Evolutionary conservation across 37 sponge, comb jelly and placozoan species (phyloP), one percentile per base, ranked within the genome.

Genomic region (Agelas oroides): DNA sequence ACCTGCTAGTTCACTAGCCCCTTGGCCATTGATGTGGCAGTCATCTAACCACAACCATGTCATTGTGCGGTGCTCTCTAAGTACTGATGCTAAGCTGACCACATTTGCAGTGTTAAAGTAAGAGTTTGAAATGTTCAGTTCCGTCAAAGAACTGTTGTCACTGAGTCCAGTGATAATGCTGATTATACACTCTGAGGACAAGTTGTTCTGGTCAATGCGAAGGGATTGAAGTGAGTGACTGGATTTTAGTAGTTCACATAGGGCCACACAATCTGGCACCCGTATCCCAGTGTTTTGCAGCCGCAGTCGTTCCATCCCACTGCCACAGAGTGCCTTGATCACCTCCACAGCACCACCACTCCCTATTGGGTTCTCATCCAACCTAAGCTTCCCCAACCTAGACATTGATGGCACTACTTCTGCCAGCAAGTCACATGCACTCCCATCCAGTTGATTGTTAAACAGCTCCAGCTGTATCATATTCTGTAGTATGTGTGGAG

Each of bases 141-240:
- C n/a, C n/a, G n/a, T n/a, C n/a, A n/a, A 30, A 28, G 65, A 28
- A 64, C 25, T 24, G 65, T 64, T 64, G 65, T 64, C 65, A 64
- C 65, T 64, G 11, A 64, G 65, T 64, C 65, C 65, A 64, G 28
- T 64, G 28, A 64, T 30, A 28, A 64, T 30, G 21, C 25, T 30
- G 21, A 24, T 30, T 64, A 64, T 30, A 28, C 65, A 24, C 21
- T 64, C 65, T 28, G 65, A 28, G 25, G 15, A 28, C 65, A 64
- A 64, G 65, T 18, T 24, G n/a, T 30, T 28, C 28, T 18, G 28
- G 12, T 30, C n/a, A 24, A 64, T 64, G 65, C 25, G 11, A 24
- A 64, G 65, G 21, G 28, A 28, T 30, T 30, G 21, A 24, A 64
- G 21, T 64, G 65, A n/a, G n/a, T n/a, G n/a, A 64, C 28, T 30